Percentiles rank a stretch among this genome's conserved stretches.
phyloP scores from a whole-genome alignment of 2,113 vertebrate genomes.

The Centrocercus urophasianus region DNA sequence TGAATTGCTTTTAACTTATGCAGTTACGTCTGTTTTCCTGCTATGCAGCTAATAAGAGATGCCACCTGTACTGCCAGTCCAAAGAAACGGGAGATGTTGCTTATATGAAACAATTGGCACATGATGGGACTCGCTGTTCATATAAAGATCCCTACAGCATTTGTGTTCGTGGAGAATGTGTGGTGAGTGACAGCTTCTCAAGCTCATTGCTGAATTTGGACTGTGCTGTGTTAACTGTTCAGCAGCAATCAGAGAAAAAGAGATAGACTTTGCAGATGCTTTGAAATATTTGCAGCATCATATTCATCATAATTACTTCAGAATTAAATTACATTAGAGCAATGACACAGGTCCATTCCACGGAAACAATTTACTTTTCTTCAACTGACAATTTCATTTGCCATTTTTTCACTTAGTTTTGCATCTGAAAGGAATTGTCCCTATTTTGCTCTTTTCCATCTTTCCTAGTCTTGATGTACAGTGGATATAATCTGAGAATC shows the following conservation, averaged over 20 bases:
- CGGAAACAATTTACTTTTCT: not conserved
- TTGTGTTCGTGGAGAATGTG: constrained; percentile 94
- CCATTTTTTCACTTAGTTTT: not conserved
- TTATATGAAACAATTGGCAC: constrained; percentile 93
- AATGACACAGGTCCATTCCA: rapidly evolving
- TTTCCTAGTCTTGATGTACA: not conserved
- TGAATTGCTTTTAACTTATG: not conserved
- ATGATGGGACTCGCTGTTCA: constrained; percentile 94
- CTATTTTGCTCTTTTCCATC: not conserved
- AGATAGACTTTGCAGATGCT: not conserved
- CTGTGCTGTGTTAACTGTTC: not conserved
- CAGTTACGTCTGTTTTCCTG: not conserved
- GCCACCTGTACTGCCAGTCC: constrained; percentile 95
- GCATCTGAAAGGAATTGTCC: not conserved
- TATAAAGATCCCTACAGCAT: constrained; percentile 95
- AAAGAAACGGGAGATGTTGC: constrained; percentile 87
- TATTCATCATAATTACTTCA: not conserved
- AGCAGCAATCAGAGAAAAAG: not conserved
- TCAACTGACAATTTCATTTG: rapidly evolving
- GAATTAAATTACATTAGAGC: not conserved
- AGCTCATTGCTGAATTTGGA: rapidly evolving
- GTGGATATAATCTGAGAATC: not conserved
- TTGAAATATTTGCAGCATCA: not conserved
- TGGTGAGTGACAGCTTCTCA: constrained; percentile 82
- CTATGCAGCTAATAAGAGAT: constrained; percentile 87